Percentiles rank a stretch among this genome's conserved stretches.
These are phyloP conservation scores for Indri indri DNA, from an alignment of 2,113 vertebrate species.

Conservation along the genomic window DNA sequence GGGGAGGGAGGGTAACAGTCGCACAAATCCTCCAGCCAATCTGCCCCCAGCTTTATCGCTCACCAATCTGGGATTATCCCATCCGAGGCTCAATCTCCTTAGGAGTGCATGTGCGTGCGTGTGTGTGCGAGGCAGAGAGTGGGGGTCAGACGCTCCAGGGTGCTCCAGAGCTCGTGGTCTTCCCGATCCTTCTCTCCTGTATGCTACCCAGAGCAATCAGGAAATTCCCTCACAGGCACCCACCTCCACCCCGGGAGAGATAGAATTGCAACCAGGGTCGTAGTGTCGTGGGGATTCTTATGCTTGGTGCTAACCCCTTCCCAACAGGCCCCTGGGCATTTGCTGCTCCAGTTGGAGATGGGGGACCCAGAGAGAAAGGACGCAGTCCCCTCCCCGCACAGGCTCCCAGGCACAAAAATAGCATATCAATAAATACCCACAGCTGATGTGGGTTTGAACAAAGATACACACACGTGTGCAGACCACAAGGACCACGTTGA, in stretches of 20 bases:
- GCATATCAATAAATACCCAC: conserved; percentile 28
- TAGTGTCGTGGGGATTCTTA: not conserved
- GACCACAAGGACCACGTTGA: not conserved
- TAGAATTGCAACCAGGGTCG: not conserved
- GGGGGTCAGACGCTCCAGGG: not conserved
- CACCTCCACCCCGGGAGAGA: not conserved
- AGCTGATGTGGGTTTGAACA: not conserved
- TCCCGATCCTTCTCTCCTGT: conserved; percentile 49
- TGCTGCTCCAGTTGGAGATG: not conserved
- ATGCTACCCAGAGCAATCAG: not conserved
- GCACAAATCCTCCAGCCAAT: conserved; percentile 57
- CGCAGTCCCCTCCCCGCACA: not conserved
- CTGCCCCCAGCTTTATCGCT: conserved; percentile 53
- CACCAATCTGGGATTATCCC: conserved; percentile 83
- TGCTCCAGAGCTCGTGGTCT: not conserved
- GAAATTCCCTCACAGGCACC: not conserved
- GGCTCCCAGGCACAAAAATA: conserved; percentile 49
- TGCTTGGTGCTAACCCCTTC: not conserved
- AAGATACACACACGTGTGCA: not conserved
- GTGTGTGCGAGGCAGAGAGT: not conserved
- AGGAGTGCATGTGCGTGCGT: not conserved
- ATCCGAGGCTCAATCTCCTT: conserved; percentile 61
- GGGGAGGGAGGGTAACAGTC: not conserved
- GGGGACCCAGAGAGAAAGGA: not conserved
- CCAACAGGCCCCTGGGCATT: not conserved